Evolutionary conservation across 1,140 invertebrate species (phyloP).

Genomic region (Neotoxoptera formosana): DNA sequence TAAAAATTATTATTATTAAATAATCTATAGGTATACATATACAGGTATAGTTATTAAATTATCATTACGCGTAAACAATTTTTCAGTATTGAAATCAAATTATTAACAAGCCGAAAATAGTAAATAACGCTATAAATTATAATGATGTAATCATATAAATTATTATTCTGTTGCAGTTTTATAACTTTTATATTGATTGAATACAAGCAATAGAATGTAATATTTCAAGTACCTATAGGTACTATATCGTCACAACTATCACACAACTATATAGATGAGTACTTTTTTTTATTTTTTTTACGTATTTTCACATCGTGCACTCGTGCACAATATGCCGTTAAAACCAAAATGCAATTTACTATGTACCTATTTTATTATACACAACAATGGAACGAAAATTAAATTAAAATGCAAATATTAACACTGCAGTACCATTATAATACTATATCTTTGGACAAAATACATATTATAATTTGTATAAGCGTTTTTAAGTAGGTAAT

Average conservation of each 20-base stretch:
- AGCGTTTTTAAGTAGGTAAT: not conserved
- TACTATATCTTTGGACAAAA: not conserved
- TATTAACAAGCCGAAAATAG: too few relatives aligned
- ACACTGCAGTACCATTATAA: not conserved
- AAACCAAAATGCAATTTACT: not conserved
- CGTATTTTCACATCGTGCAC: not conserved
- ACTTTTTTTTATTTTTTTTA: too few relatives aligned
- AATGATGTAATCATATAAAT: too few relatives aligned
- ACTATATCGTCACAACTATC: not conserved
- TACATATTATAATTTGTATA: not conserved
- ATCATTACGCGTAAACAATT: not conserved
- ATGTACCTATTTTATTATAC: not conserved
- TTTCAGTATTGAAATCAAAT: not conserved
- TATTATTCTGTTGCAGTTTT: not conserved
- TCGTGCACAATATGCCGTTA: not conserved
- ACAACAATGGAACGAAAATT: not conserved
- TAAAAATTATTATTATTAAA: too few relatives aligned
- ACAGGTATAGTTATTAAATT: too few relatives aligned
- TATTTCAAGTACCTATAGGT: not conserved
- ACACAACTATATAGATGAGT: not conserved
- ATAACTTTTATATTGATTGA: not conserved
- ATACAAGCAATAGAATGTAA: not conserved
- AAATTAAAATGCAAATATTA: not conserved
- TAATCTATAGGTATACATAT: too few relatives aligned
- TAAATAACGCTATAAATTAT: not conserved